phyloP scores from a whole-genome alignment of 2,888 invertebrate genomes.

The Strigamia maritima region DNA sequence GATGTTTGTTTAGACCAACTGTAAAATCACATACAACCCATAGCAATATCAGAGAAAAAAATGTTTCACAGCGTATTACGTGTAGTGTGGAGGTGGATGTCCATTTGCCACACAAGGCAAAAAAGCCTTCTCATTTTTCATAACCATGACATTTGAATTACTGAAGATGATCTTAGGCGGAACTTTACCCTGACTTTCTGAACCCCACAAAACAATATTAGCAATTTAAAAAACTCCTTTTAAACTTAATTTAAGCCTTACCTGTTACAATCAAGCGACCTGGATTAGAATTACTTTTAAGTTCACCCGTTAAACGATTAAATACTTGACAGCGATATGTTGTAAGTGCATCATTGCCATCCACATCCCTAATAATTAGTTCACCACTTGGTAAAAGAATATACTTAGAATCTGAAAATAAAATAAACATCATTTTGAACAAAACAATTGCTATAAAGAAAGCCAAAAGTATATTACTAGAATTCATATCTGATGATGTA shows the following conservation, averaged over 20 bases:
- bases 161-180: constrained; percentile 29
- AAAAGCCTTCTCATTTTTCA: background rate
- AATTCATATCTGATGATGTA: constrained; percentile 83
- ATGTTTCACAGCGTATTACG: background rate
- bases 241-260: background rate
- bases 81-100: background rate
- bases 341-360: constrained; percentile 22
- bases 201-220: background rate
- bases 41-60: background rate
- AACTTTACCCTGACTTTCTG: constrained; percentile 28
- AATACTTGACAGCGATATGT: constrained; percentile 35
- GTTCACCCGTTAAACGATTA: constrained; percentile 19
- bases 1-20: background rate
- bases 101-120: background rate
- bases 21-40: background rate
- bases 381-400: constrained; percentile 33
- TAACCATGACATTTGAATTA: background rate
- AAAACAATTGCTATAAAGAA: constrained; percentile 43
- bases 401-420: constrained; percentile 44
- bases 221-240: background rate
- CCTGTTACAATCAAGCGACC: constrained; percentile 18
- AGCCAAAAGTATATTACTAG: constrained; percentile 44
- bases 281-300: background rate
- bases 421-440: constrained; percentile 29
- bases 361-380: constrained; percentile 26